These are phyloP conservation scores for Galagoides demidoff DNA, from an alignment of 2,797 vertebrate species.

Conservation along the genomic window DNA sequence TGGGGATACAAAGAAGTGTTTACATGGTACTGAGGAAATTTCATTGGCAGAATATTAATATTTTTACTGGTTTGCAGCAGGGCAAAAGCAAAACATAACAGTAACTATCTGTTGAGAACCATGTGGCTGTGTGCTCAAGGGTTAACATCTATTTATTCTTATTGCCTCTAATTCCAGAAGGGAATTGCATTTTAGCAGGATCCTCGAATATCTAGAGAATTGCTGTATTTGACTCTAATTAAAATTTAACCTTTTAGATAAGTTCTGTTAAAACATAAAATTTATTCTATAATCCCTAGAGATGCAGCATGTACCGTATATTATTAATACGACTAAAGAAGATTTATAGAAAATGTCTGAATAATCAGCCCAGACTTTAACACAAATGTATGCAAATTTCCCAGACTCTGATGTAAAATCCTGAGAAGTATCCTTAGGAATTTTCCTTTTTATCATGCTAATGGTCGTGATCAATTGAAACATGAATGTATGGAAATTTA, in stretches of 20 bases:
- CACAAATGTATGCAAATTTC: constrained; percentile 76
- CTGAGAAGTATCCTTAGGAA: constrained; percentile 45
- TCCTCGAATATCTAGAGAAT: constrained; percentile 45
- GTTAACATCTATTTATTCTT: constrained; percentile 42
- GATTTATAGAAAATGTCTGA: constrained; percentile 66
- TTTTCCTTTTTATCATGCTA: constrained; percentile 78
- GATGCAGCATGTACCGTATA: neutral
- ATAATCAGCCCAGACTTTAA: constrained; percentile 74
- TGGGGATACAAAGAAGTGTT: neutral
- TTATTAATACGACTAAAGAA: constrained; percentile 60
- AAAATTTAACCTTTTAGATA: constrained; percentile 72
- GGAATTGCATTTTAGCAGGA: constrained; percentile 25
- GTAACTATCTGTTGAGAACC: neutral
- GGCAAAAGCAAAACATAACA: neutral
- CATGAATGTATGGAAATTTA: constrained; percentile 77
- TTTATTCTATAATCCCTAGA: constrained; percentile 61
- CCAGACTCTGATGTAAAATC: constrained; percentile 71
- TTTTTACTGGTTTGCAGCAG: neutral
- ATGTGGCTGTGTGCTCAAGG: neutral
- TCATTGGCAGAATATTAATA: neutral
- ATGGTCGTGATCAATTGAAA: constrained; percentile 75
- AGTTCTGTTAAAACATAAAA: constrained; percentile 71
- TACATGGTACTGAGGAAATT: neutral
- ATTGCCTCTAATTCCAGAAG: constrained; percentile 22
- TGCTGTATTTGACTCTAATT: constrained; percentile 68